Conservation (phyloP, 2,113 vertebrate species). For the Tor tambroides region DNA sequence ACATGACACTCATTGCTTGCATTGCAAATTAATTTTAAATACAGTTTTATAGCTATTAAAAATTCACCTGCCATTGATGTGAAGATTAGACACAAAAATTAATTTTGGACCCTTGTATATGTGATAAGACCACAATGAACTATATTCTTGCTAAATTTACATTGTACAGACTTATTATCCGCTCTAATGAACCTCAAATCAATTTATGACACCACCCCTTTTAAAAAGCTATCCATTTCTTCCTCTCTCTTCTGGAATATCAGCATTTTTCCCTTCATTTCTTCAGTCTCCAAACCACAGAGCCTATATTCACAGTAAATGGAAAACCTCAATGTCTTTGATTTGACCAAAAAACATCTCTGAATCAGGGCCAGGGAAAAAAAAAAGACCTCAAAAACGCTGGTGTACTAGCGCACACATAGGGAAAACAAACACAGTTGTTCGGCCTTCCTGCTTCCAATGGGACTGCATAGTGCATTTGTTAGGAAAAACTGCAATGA, state of each 20-base stretch:
- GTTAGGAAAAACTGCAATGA: slow-evolving; percentile 48
- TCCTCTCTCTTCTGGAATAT: slow-evolving; percentile 47
- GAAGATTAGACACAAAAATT: not conserved
- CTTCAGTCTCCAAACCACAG: slow-evolving; percentile 52
- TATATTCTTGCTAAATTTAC: not conserved
- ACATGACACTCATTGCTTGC: not conserved
- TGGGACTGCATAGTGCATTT: slow-evolving; percentile 37
- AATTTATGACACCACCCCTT: not conserved
- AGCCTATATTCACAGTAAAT: slow-evolving; percentile 58
- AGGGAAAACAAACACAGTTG: slow-evolving; percentile 56
- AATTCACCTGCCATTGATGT: not conserved
- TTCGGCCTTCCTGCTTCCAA: slow-evolving; percentile 59
- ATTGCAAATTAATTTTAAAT: not conserved
- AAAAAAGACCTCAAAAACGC: slow-evolving; percentile 48
- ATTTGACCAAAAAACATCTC: slow-evolving; percentile 62
- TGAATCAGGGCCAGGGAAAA: slow-evolving; percentile 54
- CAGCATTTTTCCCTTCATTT: slow-evolving; percentile 52
- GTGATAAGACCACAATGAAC: not conserved
- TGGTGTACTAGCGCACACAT: slow-evolving; percentile 52
- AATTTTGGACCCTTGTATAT: not conserved
- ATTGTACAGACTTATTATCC: not conserved
- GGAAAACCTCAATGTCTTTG: slow-evolving; percentile 62
- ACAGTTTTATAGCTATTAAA: not conserved
- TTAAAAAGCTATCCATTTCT: slow-evolving; percentile 1
- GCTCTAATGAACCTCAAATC: not conserved